These are phyloP conservation scores for Paradisaea rubra DNA, from an alignment of 2,113 vertebrate species.

Conservation along the genomic window DNA sequence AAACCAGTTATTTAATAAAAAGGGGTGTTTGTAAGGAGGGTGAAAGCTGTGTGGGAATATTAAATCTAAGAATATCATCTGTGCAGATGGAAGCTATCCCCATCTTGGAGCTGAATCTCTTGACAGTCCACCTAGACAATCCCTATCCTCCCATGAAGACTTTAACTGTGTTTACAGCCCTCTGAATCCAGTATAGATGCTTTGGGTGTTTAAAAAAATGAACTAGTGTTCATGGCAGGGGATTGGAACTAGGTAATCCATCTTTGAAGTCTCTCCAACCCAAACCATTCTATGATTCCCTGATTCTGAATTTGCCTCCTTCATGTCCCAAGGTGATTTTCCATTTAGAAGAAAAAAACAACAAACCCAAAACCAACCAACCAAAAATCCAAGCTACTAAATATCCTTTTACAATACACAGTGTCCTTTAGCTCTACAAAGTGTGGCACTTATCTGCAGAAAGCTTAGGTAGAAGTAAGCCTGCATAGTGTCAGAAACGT, in stretches of 20 bases:
- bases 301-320: neutral
- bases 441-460: neutral
- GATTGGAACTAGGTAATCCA: neutral
- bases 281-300: neutral
- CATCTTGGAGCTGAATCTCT: neutral
- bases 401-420: neutral
- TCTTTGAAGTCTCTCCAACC: neutral
- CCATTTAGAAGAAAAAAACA: neutral
- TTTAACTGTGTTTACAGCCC: neutral
- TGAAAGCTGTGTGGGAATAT: neutral
- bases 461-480: neutral
- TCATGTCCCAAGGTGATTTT: neutral
- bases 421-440: neutral
- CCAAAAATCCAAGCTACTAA: neutral
- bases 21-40: neutral
- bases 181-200: neutral
- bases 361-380: neutral
- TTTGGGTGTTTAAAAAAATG: neutral
- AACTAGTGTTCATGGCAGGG: neutral
- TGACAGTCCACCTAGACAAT: neutral
- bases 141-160: neutral
- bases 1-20: slow-evolving; percentile 22
- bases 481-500: neutral
- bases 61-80: neutral
- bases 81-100: neutral